A percentile compares a stretch with the other conserved stretches of the same genome.
These are phyloP conservation scores for Coleophora flavipennella DNA, from an alignment of 2,888 invertebrate species.

Conservation along the genomic window DNA sequence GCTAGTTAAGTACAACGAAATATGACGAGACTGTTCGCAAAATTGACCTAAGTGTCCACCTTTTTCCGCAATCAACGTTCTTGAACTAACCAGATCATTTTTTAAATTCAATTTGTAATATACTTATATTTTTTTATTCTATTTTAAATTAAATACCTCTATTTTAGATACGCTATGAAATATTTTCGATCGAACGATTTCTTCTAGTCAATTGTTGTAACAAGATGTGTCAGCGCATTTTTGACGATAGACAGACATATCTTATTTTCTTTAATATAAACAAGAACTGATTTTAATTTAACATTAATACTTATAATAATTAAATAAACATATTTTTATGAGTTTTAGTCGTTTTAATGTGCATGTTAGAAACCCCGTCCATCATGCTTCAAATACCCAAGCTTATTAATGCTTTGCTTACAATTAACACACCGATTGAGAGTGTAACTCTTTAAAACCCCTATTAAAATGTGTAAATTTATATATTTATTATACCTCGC, in stretches of 20 bases:
- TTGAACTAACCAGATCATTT: slow-evolving; percentile 61
- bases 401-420: slow-evolving; percentile 59
- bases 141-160: slow-evolving; percentile 18
- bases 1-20: no score
- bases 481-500: no score
- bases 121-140: slow-evolving; percentile 28
- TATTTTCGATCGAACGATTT: slow-evolving; percentile 31
- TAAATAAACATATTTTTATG: slow-evolving; percentile 50
- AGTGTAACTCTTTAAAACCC: no score
- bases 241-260: slow-evolving; percentile 56
- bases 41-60: slow-evolving; percentile 10
- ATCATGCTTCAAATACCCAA: slow-evolving; percentile 52
- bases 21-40: no score
- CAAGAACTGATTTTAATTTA: slow-evolving; percentile 67
- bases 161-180: no score
- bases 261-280: slow-evolving; percentile 50
- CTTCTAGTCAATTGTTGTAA: slow-evolving; percentile 45
- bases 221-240: slow-evolving; percentile 39
- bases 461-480: no score
- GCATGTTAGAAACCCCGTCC: slow-evolving; percentile 46
- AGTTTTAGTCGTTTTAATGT: slow-evolving; percentile 62
- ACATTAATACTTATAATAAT: slow-evolving; percentile 15
- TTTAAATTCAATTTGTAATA: slow-evolving; percentile 37
- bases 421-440: slow-evolving; percentile 9
- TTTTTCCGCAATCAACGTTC: slow-evolving; percentile 6